Conservation (phyloP, 2,113 vertebrate species). For the Centropus bengalensis region DNA sequence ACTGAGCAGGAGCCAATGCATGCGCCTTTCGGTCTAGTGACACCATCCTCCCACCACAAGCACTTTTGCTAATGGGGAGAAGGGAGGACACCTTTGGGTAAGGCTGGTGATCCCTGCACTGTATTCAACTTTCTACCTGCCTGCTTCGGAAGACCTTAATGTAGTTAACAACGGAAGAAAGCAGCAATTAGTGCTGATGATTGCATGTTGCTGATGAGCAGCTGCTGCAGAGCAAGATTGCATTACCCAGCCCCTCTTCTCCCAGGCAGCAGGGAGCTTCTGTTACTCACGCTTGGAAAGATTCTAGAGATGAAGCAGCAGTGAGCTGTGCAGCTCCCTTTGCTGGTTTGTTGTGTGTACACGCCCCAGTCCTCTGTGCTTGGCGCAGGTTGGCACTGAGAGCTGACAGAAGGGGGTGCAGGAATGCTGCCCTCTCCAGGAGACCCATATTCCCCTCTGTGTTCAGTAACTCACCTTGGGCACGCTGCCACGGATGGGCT, state of each 20-base stretch:
- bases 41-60: neutral
- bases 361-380: neutral
- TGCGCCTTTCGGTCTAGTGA: neutral
- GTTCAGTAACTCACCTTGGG: neutral
- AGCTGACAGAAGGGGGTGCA: accelerated
- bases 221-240: neutral
- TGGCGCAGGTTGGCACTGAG: neutral
- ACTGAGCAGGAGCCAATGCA: accelerated
- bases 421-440: neutral
- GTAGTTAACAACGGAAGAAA: neutral
- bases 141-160: neutral
- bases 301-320: neutral
- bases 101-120: neutral
- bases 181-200: neutral
- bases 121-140: neutral
- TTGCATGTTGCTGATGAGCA: neutral
- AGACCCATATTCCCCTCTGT: neutral
- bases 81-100: neutral
- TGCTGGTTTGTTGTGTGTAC: accelerated
- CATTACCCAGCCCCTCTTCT: neutral
- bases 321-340: neutral
- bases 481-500: accelerated
- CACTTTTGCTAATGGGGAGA: neutral
- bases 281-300: neutral
- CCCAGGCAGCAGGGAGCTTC: neutral